These are phyloP conservation scores for Coenobita brevimanus DNA, from an alignment of 1,140 invertebrate species.

Conservation along the genomic window DNA sequence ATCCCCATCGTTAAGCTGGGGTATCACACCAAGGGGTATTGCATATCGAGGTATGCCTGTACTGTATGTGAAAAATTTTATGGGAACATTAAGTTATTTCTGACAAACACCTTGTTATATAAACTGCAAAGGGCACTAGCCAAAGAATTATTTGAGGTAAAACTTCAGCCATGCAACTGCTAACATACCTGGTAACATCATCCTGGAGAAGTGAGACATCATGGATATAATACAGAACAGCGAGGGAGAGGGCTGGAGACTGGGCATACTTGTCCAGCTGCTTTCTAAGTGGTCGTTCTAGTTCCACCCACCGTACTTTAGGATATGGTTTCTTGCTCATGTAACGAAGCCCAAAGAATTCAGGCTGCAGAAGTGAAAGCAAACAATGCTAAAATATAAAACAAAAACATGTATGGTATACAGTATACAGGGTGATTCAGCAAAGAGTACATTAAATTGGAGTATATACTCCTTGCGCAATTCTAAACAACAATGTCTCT, in stretches of 20 bases:
- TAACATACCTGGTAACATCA: conserved; percentile 79
- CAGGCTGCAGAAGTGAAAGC: conserved; percentile 75
- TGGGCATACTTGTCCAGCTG: conserved; percentile 95
- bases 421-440: too few relatives aligned
- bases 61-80: too few relatives aligned
- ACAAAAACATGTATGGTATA: too few relatives aligned
- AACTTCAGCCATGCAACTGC: background rate
- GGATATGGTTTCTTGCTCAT: conserved; percentile 75
- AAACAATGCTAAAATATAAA: too few relatives aligned
- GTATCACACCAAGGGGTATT: too few relatives aligned
- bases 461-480: too few relatives aligned
- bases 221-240: conserved; percentile 95
- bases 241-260: conserved; percentile 85
- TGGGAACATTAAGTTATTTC: background rate
- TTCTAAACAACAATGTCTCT: too few relatives aligned
- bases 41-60: too few relatives aligned
- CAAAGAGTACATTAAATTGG: too few relatives aligned
- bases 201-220: conserved; percentile 89
- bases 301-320: conserved; percentile 87
- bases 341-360: conserved; percentile 91
- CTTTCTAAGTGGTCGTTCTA: conserved; percentile 92
- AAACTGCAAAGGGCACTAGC: too few relatives aligned
- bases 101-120: too few relatives aligned
- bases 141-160: background rate
- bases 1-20: too few relatives aligned